Percentiles rank a stretch among this genome's conserved stretches.
These are phyloP conservation scores for Antrozous pallidus DNA, from an alignment of 2,797 vertebrate species.

Conservation along the genomic window DNA sequence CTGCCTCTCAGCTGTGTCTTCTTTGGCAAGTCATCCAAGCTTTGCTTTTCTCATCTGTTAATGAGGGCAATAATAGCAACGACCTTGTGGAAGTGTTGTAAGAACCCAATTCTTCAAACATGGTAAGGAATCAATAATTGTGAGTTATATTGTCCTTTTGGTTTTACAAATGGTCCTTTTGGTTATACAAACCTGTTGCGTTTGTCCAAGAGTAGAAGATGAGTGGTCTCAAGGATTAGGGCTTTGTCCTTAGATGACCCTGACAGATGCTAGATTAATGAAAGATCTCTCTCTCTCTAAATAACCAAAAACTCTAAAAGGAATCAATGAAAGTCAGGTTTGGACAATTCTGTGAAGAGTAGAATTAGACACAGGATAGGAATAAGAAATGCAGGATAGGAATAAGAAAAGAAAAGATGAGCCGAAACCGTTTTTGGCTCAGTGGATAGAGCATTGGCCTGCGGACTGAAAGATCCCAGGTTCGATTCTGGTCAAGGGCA, in stretches of 20 bases:
- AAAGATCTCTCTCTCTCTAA: slow-evolving; percentile 39
- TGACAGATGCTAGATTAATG: neutral
- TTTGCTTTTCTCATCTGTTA: neutral
- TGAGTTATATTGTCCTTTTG: neutral
- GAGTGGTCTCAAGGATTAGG: neutral
- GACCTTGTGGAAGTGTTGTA: neutral
- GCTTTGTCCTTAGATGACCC: neutral
- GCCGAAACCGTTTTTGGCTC: too few species aligned
- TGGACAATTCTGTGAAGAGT: neutral
- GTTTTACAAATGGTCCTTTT: slow-evolving; percentile 7
- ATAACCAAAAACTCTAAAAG: neutral
- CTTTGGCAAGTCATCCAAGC: neutral
- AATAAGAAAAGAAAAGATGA: too few species aligned
- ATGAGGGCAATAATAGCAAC: neutral
- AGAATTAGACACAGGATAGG: neutral
- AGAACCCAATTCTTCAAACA: neutral
- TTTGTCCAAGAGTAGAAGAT: slow-evolving; percentile 58
- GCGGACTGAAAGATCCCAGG: too few species aligned
- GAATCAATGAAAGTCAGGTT: neutral
- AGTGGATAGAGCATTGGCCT: too few species aligned
- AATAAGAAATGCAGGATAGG: too few species aligned
- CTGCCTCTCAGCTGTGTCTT: neutral
- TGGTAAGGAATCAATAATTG: neutral
- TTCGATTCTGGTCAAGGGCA: too few species aligned
- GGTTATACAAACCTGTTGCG: slow-evolving; percentile 39